Evolutionary conservation across 2,888 invertebrate genomes (phyloP).

Genomic region (Cyclophora albipunctata): DNA sequence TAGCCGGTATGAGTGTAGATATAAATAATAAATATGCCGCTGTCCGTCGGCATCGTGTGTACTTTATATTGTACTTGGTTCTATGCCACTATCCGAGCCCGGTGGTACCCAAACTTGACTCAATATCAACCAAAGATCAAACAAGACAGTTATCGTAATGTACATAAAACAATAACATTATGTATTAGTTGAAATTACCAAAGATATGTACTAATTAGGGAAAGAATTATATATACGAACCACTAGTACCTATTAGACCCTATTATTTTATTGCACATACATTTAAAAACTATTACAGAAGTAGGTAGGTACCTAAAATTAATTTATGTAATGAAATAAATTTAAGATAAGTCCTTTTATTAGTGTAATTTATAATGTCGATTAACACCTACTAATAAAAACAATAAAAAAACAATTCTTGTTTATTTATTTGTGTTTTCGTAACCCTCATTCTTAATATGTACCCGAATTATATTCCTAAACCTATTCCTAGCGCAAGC

Average conservation of each 20-base stretch:
- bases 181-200: constrained; percentile 4
- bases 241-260: constrained; percentile 2
- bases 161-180: background rate
- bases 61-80: too few species aligned
- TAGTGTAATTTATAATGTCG: constrained; percentile 53
- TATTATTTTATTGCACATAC: constrained; percentile 3
- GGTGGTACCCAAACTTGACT: too few species aligned
- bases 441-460: too few species aligned
- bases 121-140: too few species aligned
- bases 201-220: constrained; percentile 7
- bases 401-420: constrained; percentile 19
- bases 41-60: too few species aligned
- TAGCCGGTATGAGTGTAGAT: too few species aligned
- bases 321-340: constrained; percentile 44
- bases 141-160: background rate
- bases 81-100: too few species aligned
- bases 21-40: too few species aligned
- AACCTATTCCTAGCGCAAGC: too few species aligned
- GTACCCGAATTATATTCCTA: too few species aligned
- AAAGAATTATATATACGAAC: constrained; percentile 1
- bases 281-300: constrained; percentile 3
- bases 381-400: constrained; percentile 37
- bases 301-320: constrained; percentile 34
- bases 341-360: constrained; percentile 38
- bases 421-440: too few species aligned